Conservation (phyloP, 1,140 invertebrate species). For the Ceratosolen fusciceps region DNA sequence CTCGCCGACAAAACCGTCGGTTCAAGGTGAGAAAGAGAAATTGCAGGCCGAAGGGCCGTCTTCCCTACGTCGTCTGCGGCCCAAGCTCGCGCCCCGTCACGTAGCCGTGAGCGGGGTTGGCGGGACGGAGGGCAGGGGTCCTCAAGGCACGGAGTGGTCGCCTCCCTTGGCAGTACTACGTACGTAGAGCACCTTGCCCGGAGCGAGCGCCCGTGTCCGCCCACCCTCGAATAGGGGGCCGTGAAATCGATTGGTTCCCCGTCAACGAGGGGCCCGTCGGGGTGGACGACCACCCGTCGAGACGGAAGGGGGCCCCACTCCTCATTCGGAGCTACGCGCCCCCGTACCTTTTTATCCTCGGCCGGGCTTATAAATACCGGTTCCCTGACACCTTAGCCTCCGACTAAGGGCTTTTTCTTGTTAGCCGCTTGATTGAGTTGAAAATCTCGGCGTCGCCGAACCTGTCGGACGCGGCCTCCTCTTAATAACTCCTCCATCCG, state of each 20-base stretch:
- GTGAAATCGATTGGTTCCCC: constrained; percentile 58
- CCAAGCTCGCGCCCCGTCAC: constrained; percentile 48
- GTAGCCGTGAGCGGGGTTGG: constrained; percentile 3
- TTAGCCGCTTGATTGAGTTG: neutral
- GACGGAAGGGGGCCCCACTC: neutral
- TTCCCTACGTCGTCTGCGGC: constrained; percentile 38
- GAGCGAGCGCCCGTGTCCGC: too few relatives aligned
- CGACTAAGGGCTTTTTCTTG: neutral
- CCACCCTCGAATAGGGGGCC: constrained; percentile 38
- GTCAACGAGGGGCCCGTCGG: constrained; percentile 52
- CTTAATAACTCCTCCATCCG: too few relatives aligned
- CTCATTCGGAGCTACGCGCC: neutral
- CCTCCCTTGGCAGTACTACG: too few relatives aligned
- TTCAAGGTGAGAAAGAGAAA: constrained; percentile 46
- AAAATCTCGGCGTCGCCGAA: neutral
- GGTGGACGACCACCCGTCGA: constrained; percentile 50
- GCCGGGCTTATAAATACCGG: neutral
- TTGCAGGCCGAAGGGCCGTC: constrained; percentile 28
- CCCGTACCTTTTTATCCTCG: neutral
- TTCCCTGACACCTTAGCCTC: neutral
- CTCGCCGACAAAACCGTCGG: neutral
- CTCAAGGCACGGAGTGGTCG: too few relatives aligned
- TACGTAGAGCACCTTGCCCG: too few relatives aligned
- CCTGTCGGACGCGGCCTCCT: too few relatives aligned
- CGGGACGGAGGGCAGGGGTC: too few relatives aligned